Conservation (phyloP, 1,140 invertebrate genomes). For the Parasteatoda tepidariorum region DNA sequence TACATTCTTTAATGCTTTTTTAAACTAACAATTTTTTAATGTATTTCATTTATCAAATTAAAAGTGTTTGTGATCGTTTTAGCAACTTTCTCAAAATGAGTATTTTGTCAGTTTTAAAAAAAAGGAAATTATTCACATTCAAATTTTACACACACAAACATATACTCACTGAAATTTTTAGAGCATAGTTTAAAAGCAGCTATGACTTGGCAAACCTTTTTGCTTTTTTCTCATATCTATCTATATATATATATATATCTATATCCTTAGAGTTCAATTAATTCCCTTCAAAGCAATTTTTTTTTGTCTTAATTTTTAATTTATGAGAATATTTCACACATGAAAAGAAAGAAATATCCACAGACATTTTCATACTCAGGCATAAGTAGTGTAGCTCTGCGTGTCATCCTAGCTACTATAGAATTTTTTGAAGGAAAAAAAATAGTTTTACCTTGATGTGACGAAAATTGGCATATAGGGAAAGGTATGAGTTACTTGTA, state of each 20-base stretch:
- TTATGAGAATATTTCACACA: not conserved
- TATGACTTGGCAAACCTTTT: not conserved
- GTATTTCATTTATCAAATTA: not conserved
- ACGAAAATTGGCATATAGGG: slow-evolving; percentile 17
- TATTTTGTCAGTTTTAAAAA: too few species aligned
- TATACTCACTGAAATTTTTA: not conserved
- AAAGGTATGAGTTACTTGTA: not conserved
- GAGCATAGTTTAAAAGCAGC: not conserved
- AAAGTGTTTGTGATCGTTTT: not conserved
- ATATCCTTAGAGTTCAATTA: not conserved
- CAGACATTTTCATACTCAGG: slow-evolving; percentile 51
- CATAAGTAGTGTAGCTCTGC: slow-evolving; percentile 51
- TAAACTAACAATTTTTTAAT: not conserved
- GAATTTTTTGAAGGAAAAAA: slow-evolving; percentile 44
- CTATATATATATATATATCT: not conserved
- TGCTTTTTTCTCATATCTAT: not conserved
- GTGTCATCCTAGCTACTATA: slow-evolving; percentile 51
- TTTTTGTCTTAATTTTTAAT: not conserved
- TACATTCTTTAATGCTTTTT: slow-evolving; percentile 3
- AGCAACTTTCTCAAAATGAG: not conserved
- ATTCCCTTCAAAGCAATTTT: not conserved
- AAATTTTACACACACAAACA: not conserved
- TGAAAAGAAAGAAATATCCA: not conserved
- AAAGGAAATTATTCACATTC: not conserved
- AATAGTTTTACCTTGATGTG: slow-evolving; percentile 48